Evolutionary conservation across 2,113 vertebrate genomes (phyloP).

Genomic region (Marmota monax): DNA sequence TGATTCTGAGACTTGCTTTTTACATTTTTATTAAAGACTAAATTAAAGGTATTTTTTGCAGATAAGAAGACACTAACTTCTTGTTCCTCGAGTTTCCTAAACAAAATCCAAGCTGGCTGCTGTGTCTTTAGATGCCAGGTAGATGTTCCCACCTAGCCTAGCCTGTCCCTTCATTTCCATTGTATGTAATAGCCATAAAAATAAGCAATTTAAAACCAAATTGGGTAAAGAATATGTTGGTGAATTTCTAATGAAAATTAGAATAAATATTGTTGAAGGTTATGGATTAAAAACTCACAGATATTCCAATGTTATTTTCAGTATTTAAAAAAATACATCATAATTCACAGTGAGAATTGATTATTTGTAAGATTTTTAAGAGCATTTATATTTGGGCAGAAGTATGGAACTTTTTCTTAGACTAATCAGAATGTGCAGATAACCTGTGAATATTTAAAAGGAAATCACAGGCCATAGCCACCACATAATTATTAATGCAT

Average conservation of each 20-base stretch:
- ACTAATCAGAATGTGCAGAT: not conserved
- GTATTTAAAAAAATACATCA: not conserved
- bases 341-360: conserved; percentile 61
- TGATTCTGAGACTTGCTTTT: not conserved
- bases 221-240: not conserved
- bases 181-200: not conserved
- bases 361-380: conserved; percentile 23
- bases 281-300: conserved; percentile 5
- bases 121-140: not conserved
- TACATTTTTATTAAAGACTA: conserved; percentile 19
- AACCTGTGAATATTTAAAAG: not conserved
- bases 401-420: conserved; percentile 23
- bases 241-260: not conserved
- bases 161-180: not conserved
- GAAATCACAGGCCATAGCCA: not conserved
- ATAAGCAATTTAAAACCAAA: conserved; percentile 9
- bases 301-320: not conserved
- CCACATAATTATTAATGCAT: conserved; percentile 27
- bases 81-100: not conserved
- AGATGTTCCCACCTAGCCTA: not conserved
- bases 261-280: conserved; percentile 15
- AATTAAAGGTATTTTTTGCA: not conserved
- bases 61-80: not conserved
- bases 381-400: not conserved
- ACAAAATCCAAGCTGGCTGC: not conserved